These are phyloP conservation scores for Myodes glareolus DNA, from an alignment of 2,113 vertebrate genomes.

Conservation along the genomic window DNA sequence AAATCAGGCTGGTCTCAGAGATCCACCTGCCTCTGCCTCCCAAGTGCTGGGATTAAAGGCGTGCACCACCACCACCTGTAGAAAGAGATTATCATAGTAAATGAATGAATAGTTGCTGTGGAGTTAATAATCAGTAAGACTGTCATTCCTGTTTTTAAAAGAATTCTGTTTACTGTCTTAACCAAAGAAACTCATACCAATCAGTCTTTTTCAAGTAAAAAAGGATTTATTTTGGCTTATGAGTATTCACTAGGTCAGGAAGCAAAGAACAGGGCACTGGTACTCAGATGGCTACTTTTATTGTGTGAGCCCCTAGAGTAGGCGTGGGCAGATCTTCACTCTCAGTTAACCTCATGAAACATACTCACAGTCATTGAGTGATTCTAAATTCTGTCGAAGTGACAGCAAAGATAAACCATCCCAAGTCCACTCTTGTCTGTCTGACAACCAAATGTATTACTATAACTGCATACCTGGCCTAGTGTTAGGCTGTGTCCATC, in stretches of 20 bases:
- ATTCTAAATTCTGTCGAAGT: background rate
- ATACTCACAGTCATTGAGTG: background rate
- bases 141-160: conserved; percentile 48
- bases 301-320: background rate
- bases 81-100: background rate
- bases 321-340: background rate
- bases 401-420: background rate
- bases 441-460: background rate
- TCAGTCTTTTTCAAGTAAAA: background rate
- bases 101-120: background rate
- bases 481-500: background rate
- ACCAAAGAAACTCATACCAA: background rate
- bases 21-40: no score
- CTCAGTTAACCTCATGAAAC: background rate
- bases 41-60: no score
- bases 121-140: background rate
- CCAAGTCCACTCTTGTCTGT: background rate
- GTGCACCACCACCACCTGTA: background rate
- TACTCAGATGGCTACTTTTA: background rate
- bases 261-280: background rate
- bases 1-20: no score
- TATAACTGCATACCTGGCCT: background rate
- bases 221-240: background rate
- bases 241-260: background rate
- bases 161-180: conserved; percentile 47